Evolutionary conservation across 2,888 invertebrate genomes (phyloP).

Genomic region (Thalpophila matura): DNA sequence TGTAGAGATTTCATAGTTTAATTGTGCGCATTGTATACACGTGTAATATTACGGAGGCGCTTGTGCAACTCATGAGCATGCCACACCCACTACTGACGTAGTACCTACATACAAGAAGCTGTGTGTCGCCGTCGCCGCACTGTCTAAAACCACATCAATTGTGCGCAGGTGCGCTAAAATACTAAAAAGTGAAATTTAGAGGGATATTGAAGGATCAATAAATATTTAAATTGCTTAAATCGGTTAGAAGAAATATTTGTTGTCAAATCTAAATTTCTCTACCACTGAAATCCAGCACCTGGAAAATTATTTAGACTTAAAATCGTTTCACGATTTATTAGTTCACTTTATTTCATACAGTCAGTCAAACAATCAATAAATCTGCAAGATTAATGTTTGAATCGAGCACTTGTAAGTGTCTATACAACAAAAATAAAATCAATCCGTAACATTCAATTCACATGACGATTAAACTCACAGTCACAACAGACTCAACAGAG

Average conservation of each 20-base stretch:
- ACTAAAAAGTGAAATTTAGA: constrained; percentile 1
- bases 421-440: constrained; percentile 37
- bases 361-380: constrained; percentile 56
- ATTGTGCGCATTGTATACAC: constrained; percentile 16
- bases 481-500: too few species aligned
- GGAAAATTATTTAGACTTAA: constrained; percentile 10
- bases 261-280: constrained; percentile 2
- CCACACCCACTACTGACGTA: constrained; percentile 67
- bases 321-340: constrained; percentile 31
- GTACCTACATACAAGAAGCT: constrained; percentile 20
- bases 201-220: not conserved
- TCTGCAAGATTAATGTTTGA: constrained; percentile 40
- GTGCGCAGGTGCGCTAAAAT: not conserved
- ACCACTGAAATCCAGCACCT: constrained; percentile 30
- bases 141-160: constrained; percentile 38
- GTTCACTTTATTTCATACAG: constrained; percentile 45
- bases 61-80: constrained; percentile 70
- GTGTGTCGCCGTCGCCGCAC: constrained; percentile 38
- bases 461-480: constrained; percentile 42
- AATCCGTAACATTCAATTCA: constrained; percentile 38
- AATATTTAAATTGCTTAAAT: not conserved
- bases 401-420: constrained; percentile 43
- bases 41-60: constrained; percentile 21
- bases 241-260: not conserved
- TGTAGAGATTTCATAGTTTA: constrained; percentile 3